phyloP scores from a whole-genome alignment of 2,888 invertebrate genomes.

The Morpho achilles region DNA sequence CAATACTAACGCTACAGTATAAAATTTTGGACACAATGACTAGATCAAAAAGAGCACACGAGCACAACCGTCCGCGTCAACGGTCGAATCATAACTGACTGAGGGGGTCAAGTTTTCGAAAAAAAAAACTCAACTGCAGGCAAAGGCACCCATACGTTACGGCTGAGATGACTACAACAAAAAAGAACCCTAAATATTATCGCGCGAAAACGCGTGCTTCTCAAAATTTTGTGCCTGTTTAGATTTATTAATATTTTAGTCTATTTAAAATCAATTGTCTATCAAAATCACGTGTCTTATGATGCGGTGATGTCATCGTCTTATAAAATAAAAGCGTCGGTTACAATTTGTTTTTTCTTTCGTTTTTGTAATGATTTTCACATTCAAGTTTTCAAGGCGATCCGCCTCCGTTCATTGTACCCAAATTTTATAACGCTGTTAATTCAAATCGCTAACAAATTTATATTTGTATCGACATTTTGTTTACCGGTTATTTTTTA shows the following conservation, averaged over 20 bases:
- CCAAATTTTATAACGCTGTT: slow-evolving; percentile 45
- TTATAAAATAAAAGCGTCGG: slow-evolving; percentile 20
- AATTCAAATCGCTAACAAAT: slow-evolving; percentile 39
- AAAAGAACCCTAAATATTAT: slow-evolving; percentile 77
- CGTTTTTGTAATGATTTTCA: slow-evolving; percentile 35
- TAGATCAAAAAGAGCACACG: slow-evolving; percentile 63
- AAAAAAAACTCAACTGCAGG: slow-evolving; percentile 64
- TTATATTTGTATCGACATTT: slow-evolving; percentile 19
- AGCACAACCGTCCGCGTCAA: slow-evolving; percentile 66
- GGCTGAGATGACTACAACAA: slow-evolving; percentile 74
- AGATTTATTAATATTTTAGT: slow-evolving; percentile 2
- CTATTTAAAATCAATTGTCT: slow-evolving; percentile 9
- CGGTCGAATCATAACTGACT: slow-evolving; percentile 72
- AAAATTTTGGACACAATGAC: slow-evolving; percentile 72
- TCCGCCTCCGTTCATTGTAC: slow-evolving; percentile 67
- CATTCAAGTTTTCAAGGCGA: slow-evolving; percentile 64
- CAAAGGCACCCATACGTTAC: slow-evolving; percentile 74
- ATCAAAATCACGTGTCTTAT: slow-evolving; percentile 11
- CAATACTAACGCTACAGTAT: slow-evolving; percentile 39
- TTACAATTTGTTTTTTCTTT: slow-evolving; percentile 16
- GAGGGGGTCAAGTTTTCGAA: slow-evolving; percentile 69
- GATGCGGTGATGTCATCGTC: slow-evolving; percentile 22
- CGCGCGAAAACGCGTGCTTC: slow-evolving; percentile 48
- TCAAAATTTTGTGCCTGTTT: slow-evolving; percentile 44
- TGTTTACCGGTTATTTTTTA: slow-evolving; percentile 15